phyloP scores from a whole-genome alignment of 2,113 vertebrate genomes.

The Donacobius atricapilla region DNA sequence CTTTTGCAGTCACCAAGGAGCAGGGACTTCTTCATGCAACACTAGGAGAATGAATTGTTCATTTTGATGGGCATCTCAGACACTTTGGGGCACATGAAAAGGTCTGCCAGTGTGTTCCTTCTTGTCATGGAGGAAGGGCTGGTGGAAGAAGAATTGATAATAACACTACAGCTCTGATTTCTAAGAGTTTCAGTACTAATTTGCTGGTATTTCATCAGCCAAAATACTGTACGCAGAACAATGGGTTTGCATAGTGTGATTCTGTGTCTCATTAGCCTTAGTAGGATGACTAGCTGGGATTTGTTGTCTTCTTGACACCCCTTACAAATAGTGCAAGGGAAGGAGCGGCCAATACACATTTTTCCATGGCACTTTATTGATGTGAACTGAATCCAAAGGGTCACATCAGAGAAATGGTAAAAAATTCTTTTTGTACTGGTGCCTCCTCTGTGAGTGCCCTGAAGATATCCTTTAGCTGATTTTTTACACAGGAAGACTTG shows the following conservation, averaged over 20 bases:
- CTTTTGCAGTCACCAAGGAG: constrained; percentile 30
- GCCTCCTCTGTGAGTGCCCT: not conserved
- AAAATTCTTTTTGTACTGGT: not conserved
- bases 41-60: not conserved
- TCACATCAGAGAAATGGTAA: not conserved
- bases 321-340: not conserved
- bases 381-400: not conserved
- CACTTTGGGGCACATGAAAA: not conserved
- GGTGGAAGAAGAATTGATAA: not conserved
- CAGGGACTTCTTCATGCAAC: constrained; percentile 23
- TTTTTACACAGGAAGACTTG: not conserved
- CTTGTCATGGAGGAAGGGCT: not conserved
- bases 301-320: not conserved
- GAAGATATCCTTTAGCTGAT: not conserved
- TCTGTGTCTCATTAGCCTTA: not conserved
- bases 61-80: constrained; percentile 23
- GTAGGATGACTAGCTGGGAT: not conserved
- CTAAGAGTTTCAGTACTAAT: not conserved
- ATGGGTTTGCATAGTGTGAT: not conserved
- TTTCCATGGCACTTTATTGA: not conserved
- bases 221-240: not conserved
- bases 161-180: not conserved
- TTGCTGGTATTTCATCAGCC: not conserved
- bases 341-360: not conserved
- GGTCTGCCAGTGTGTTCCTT: constrained; percentile 3